Conservation (phyloP, 1,140 invertebrate genomes). For the Camponotus vicinus region DNA sequence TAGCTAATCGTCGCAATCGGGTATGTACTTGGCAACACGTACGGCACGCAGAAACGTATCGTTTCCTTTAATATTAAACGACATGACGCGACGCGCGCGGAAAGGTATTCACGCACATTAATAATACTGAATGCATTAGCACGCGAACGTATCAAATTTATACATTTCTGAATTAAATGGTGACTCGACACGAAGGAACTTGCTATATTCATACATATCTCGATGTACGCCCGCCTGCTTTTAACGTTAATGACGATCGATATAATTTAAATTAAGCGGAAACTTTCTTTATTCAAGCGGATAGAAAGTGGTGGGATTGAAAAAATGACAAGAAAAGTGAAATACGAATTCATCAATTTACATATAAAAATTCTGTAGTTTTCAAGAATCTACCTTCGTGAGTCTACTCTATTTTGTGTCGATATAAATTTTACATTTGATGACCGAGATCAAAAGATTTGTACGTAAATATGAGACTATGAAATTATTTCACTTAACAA, state of each 20-base stretch:
- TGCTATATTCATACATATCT: not conserved
- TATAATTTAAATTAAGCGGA: no score
- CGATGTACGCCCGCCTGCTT: not conserved
- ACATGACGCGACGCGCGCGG: not conserved
- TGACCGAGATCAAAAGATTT: slow-evolving; percentile 38
- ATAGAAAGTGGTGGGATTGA: not conserved
- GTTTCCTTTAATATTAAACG: not conserved
- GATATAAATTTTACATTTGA: slow-evolving; percentile 7
- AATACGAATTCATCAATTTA: not conserved
- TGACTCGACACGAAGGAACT: not conserved
- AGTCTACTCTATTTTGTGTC: not conserved
- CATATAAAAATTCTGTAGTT: not conserved
- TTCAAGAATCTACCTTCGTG: not conserved
- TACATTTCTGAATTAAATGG: not conserved
- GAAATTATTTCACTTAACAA: slow-evolving; percentile 25
- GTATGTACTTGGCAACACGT: not conserved
- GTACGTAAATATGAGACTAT: slow-evolving; percentile 6
- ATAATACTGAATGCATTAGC: slow-evolving; percentile 1
- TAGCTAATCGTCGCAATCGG: slow-evolving; percentile 37
- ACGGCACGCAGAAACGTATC: not conserved
- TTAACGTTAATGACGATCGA: not conserved
- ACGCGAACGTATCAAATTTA: not conserved
- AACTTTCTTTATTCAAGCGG: no score
- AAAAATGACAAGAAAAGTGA: not conserved
- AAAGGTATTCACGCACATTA: slow-evolving; percentile 20